phyloP scores from a whole-genome alignment of 2,113 vertebrate genomes.

The Rhizomys pruinosus region DNA sequence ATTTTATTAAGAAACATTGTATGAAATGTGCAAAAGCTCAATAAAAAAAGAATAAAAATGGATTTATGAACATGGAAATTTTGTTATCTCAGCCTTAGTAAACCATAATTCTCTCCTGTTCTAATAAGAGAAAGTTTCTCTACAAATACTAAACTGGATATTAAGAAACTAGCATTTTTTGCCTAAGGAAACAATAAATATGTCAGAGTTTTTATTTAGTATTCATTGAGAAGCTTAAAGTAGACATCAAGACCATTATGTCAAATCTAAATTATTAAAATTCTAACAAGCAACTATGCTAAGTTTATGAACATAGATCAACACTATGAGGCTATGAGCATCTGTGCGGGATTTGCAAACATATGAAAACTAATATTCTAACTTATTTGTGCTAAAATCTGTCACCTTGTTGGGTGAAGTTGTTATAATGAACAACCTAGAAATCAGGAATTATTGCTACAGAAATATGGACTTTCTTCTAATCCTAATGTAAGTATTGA shows the following conservation, averaged over 20 bases:
- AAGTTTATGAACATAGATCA: background rate
- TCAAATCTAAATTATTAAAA: slow-evolving; percentile 9
- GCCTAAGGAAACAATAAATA: background rate
- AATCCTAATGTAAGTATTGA: background rate
- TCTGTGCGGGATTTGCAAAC: background rate
- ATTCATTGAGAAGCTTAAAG: background rate
- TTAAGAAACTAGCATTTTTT: background rate
- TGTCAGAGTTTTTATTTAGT: background rate
- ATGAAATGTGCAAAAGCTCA: too few species aligned
- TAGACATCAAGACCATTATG: background rate
- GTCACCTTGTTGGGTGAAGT: background rate
- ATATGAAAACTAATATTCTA: background rate
- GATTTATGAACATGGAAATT: background rate
- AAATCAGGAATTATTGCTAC: background rate
- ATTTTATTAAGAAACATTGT: too few species aligned
- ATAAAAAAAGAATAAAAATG: too few species aligned
- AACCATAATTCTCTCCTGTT: background rate
- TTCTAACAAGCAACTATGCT: background rate
- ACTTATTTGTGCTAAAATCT: background rate
- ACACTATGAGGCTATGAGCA: background rate
- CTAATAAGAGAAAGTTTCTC: background rate
- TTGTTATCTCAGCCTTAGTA: background rate
- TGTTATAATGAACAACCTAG: background rate
- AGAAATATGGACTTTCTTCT: background rate
- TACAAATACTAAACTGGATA: background rate